Base-by-base conservation (phyloP, 2,797 vertebrate species). In the Sebastes variabilis region DNA sequence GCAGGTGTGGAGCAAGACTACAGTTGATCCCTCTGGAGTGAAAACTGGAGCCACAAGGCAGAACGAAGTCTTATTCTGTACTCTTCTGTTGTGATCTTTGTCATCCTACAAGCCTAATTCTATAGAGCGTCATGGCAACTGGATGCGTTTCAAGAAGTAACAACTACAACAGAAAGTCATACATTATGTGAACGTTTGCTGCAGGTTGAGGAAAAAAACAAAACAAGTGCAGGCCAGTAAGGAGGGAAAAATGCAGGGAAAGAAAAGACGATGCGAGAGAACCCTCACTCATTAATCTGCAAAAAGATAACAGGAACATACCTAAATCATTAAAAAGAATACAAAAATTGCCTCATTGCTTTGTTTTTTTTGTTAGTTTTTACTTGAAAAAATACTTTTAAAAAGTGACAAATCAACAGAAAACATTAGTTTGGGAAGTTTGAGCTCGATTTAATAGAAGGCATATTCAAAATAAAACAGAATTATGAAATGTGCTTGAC, bases 301-400 rank as follows among this genome's bases (percentile, higher is more conserved):
- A 59, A 56, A 75, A 75, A 79, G 27, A 67, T 8, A 79, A 79
- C 69, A 59, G 54, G 66, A 86, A 87, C 58, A 55, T 58, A 80
- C 65, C 69, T 1, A 86, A 90, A 79, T 69, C 62, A 82, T 81
- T 87, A 80, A 92, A 93, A 91, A 92, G 71, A 93, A 93, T 83
- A 93, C 85, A 92, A 93, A 93, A 96, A 89, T 71, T 75, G 87
- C 83, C 77, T 90, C 49, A 24, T 92, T 80, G 89, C 82, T 67
- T 89, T 91, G 90, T 81, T 85, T 88, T 85, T 88, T 87, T 82
- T 87, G 90, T 92, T 89, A 77, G 76, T 88, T 94, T 96, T 96
- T 95, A 95, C 93, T 96, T 95, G 94, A 95, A 96, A 96, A 96
- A 95, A 96, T 94, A 96, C 84, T 93, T 95, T 95, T 93, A 93